These are phyloP conservation scores for Lymantria monacha DNA, from an alignment of 2,888 invertebrate species.

Conservation along the genomic window DNA sequence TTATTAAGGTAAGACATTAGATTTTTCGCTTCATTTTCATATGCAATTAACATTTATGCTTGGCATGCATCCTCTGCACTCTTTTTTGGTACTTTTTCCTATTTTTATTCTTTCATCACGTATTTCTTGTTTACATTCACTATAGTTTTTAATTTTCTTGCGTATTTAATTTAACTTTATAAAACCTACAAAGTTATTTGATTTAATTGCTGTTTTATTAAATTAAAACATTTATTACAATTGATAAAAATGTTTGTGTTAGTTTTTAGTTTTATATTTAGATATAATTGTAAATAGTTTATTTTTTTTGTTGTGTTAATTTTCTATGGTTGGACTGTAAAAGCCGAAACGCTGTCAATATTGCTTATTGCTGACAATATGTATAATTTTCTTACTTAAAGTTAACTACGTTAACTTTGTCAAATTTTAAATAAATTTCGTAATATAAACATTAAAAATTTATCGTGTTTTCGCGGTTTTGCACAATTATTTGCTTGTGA, in stretches of 20 bases:
- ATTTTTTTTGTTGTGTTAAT: background rate
- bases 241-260: no score
- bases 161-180: background rate
- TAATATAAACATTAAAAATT: no score
- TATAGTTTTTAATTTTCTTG: background rate
- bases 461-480: no score
- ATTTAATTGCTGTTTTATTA: no score
- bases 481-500: no score
- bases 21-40: constrained; percentile 57
- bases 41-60: constrained; percentile 27
- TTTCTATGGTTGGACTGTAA: background rate
- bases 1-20: constrained; percentile 63
- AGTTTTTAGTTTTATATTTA: no score
- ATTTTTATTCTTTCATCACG: background rate
- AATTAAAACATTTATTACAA: no score
- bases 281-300: background rate
- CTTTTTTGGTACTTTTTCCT: background rate
- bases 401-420: no score
- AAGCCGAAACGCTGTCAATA: background rate
- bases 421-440: no score
- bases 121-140: background rate
- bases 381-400: no score
- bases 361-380: background rate
- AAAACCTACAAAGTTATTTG: background rate
- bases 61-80: constrained; percentile 8